Base-by-base conservation (phyloP, 2,888 invertebrate genomes). In the Alviniconcha strummeri region DNA sequence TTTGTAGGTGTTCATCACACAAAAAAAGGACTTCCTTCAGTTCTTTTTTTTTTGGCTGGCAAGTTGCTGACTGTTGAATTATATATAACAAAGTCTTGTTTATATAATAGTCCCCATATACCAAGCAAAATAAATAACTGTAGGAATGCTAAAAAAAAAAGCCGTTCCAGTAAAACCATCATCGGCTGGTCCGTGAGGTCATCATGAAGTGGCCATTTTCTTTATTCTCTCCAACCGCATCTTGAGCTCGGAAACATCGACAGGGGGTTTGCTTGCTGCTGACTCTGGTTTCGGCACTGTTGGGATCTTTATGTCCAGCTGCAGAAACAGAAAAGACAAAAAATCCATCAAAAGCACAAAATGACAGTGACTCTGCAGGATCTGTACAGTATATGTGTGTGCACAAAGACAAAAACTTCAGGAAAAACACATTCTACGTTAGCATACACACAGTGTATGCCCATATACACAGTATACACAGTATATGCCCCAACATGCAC, bases 201-300 rank as follows among this genome's bases (percentile, higher is more conserved):
- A 81, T 85, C 85, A 86, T 56, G 83, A 90, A 77, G 90, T 91
- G 55, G 91, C 89, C 87, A 91, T 87, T 81, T 90, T 89, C 86
- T 92, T 93, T 80, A 93, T 92, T 81, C 90, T 87, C 60, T 92
- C 92, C 81, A 93, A 86, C 82, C 93, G 88, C 82, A 89, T 90
- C 86, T 92, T 92, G n/a, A 93, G 88, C 76, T 91, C 91, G 9
- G 90, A 89, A 60, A 92, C 89, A 82, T 92, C 90, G 52, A 89
- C 88, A 0, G 85, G 80, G 15, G 78, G 76, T 2, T 64, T 72
- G 13, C 83, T 74, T n/a, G 81, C 83, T 15, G 76, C 69, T 5
- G 82, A 52, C 60, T 64, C 67, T 60, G 52, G 57, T 36, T 76
- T 52, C 13, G 15, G 71, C 19, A 55, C 55, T 69, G 69, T 72